Evolutionary conservation across 2,113 vertebrate species (phyloP), one percentile per base, ranked within the genome.

Genomic region (Gymnarchus niloticus): DNA sequence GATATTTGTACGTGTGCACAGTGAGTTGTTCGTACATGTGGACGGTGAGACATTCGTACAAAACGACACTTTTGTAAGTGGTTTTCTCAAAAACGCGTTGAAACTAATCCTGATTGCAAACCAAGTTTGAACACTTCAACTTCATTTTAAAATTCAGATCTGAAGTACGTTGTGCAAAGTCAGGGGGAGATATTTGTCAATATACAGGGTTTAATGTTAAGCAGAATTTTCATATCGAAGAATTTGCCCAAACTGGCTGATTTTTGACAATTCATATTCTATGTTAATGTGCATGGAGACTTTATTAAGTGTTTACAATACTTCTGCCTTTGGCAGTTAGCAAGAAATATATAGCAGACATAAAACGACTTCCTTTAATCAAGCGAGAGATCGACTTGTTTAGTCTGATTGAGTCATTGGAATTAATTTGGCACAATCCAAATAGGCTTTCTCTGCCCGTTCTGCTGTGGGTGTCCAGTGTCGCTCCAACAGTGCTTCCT

Each of bases 401-500:
- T 88, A 83, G 85, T 87, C 83, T 88, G 65, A 8, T 2, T 21
- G 3, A 83, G 61, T 83, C 65, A 46, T 85, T 54, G 37, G 80
- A 78, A 56, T n/a, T 87, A 85, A 87, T 65, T 82, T 65, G 85
- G 51, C 84, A 56, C 5, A 41, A 61, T 46, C 54, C 54, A 77
- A 83, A 87, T 85, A 82, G 65, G 82, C 51, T 23, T 88, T 86
- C 85, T 73, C 44, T 5, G 28, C n/a, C 25, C 46, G 77, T 52
- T n/a, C 6, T 37, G 44, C 48, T 10, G 21, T 1, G 21, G 23
- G 9, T 7, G 6, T 54, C 69, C 25, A 69, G 10, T 59, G 21
- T 65, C 69, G n/a, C 37, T 14, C n/a, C n/a, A 12, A 83, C 8
- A 69, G 48, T 51, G 54, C 81, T 61, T 61, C 28, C 56, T 69